phyloP scores from a whole-genome alignment of 2,113 vertebrate genomes.

The Trochalopteron elliotii region DNA sequence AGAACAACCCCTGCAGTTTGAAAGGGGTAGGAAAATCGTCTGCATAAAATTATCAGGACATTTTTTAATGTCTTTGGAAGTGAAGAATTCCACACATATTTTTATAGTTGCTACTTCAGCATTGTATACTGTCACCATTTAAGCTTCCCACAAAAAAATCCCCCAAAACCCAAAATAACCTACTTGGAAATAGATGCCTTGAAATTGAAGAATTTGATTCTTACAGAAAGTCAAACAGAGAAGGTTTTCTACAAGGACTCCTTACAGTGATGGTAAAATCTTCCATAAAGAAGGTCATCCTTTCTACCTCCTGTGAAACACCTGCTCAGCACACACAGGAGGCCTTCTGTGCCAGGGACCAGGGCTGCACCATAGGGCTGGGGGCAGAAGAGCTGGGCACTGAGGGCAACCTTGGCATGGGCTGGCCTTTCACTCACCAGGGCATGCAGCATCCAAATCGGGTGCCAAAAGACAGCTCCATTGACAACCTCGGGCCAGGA shows the following conservation, averaged over 20 bases:
- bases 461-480: background rate
- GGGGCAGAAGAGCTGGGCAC: background rate
- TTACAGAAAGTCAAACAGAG: background rate
- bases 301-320: background rate
- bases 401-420: background rate
- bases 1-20: background rate
- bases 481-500: background rate
- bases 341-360: background rate
- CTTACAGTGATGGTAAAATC: background rate
- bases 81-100: background rate
- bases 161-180: background rate
- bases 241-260: background rate
- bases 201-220: background rate
- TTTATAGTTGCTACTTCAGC: background rate
- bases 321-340: fast-evolving
- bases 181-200: background rate
- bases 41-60: background rate
- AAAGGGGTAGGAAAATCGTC: background rate
- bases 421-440: background rate
- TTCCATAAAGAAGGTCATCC: background rate
- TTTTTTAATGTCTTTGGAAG: background rate
- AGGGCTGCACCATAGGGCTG: background rate
- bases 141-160: background rate
- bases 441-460: fast-evolving
- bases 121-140: background rate